phyloP scores from a whole-genome alignment of 2,888 invertebrate genomes.

The Machimus rusticus region DNA sequence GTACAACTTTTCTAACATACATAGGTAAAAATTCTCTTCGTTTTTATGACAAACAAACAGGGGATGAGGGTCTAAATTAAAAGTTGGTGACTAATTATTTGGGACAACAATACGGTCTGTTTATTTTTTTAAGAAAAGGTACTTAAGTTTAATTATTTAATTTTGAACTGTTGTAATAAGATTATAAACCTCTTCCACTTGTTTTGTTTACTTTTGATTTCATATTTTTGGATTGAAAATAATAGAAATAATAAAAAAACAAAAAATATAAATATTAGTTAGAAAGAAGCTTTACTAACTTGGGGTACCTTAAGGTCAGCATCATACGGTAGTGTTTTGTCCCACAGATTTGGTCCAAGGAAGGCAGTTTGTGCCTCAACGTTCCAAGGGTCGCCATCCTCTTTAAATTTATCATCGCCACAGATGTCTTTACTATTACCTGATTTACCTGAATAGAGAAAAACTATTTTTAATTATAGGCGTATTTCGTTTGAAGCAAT shows the following conservation, averaged over 20 bases:
- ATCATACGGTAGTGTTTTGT: conserved; percentile 90
- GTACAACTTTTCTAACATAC: no score
- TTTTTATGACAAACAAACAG: no score
- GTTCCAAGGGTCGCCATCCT: conserved; percentile 86
- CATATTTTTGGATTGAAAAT: background rate
- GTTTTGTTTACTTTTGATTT: no score
- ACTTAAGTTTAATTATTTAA: no score
- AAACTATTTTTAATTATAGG: conserved; percentile 51
- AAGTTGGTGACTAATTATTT: no score
- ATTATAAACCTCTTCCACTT: no score
- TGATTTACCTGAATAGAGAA: conserved; percentile 67
- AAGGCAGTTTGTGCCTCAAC: conserved; percentile 94
- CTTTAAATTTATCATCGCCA: conserved; percentile 72
- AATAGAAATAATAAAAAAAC: background rate
- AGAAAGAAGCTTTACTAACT: conserved; percentile 65
- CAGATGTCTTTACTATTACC: conserved; percentile 63
- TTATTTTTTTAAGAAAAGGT: no score
- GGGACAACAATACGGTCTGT: no score
- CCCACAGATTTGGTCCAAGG: conserved; percentile 95
- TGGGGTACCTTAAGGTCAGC: conserved; percentile 93
- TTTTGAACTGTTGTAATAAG: no score
- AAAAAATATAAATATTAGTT: conserved; percentile 20
- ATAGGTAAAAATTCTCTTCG: no score
- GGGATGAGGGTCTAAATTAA: no score
- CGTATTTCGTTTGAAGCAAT: background rate